Conservation (phyloP, 2,113 vertebrate species). For the Pitta sordida region DNA sequence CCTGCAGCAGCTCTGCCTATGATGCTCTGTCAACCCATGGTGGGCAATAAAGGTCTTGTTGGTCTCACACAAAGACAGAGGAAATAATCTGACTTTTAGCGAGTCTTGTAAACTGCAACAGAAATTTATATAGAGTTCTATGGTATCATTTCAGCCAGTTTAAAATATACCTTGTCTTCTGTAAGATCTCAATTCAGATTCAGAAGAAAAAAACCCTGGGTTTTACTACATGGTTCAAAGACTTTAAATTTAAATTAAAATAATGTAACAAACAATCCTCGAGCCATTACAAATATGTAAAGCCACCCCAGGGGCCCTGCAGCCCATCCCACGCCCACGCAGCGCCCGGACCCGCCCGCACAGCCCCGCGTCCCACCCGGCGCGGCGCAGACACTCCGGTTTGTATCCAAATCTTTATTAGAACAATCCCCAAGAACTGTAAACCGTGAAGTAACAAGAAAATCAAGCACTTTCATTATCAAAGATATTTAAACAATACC, state of each 20-base stretch:
- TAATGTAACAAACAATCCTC: not conserved
- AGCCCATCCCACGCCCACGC: not conserved
- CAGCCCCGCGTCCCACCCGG: not conserved
- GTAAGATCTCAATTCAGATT: not conserved
- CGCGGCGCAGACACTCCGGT: not conserved
- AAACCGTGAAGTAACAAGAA: constrained; percentile 63
- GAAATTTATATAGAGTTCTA: not conserved
- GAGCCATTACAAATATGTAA: too few species aligned
- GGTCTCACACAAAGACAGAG: not conserved
- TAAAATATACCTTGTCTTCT: not conserved
- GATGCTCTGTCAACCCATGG: accelerated
- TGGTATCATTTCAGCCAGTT: not conserved
- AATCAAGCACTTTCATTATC: constrained; percentile 66
- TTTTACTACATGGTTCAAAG: not conserved
- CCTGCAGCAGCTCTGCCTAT: not conserved
- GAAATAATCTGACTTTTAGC: accelerated
- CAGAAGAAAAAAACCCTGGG: not conserved
- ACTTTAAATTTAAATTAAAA: not conserved
- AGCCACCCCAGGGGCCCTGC: accelerated
- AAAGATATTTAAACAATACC: constrained; percentile 55
- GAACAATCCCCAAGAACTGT: constrained; percentile 60
- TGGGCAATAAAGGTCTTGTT: accelerated
- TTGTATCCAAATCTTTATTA: constrained; percentile 77
- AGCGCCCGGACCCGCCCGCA: not conserved
- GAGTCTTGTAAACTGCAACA: not conserved